A percentile compares a stretch with the other conserved stretches of the same genome.
These are phyloP conservation scores for Agrypnia vestita DNA, from an alignment of 1,140 invertebrate species.

Conservation along the genomic window DNA sequence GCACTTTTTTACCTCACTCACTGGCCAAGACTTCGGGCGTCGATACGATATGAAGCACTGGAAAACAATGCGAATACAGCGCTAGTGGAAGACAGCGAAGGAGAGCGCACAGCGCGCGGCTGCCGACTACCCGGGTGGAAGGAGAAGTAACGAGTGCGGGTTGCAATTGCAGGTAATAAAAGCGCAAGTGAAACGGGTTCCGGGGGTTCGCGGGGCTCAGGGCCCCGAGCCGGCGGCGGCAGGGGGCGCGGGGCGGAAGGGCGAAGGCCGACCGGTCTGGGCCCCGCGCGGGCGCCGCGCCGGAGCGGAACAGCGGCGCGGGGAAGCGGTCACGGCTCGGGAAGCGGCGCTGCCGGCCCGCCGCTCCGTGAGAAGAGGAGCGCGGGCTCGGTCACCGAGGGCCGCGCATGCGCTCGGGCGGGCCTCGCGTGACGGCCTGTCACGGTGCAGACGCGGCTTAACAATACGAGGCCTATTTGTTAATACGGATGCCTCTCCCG, in stretches of 20 bases:
- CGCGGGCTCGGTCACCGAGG: background rate
- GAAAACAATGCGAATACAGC: background rate
- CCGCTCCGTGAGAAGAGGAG: background rate
- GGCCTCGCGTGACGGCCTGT: too few species aligned
- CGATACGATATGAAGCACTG: background rate
- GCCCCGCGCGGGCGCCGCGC: background rate
- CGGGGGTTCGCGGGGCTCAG: slow-evolving; percentile 14
- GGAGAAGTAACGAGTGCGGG: slow-evolving; percentile 21
- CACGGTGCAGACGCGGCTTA: too few species aligned
- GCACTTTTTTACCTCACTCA: slow-evolving; percentile 32
- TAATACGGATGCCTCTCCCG: too few species aligned
- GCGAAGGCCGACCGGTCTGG: slow-evolving; percentile 50
- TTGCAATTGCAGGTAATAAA: slow-evolving; percentile 58
- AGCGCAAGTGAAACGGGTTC: slow-evolving; percentile 56
- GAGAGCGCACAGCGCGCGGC: background rate
- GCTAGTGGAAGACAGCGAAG: too few species aligned
- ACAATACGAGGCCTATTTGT: too few species aligned
- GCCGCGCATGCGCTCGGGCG: background rate
- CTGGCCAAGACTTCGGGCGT: background rate
- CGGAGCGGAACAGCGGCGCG: background rate
- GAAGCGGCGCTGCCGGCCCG: too few species aligned
- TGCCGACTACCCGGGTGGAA: background rate
- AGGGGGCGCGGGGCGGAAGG: background rate
- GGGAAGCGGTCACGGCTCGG: slow-evolving; percentile 4
- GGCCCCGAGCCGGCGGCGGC: background rate